A percentile compares a stretch with the other conserved stretches of the same genome.
These are phyloP conservation scores for Echinops telfairi DNA, from an alignment of 2,113 vertebrate genomes.

Conservation along the genomic window DNA sequence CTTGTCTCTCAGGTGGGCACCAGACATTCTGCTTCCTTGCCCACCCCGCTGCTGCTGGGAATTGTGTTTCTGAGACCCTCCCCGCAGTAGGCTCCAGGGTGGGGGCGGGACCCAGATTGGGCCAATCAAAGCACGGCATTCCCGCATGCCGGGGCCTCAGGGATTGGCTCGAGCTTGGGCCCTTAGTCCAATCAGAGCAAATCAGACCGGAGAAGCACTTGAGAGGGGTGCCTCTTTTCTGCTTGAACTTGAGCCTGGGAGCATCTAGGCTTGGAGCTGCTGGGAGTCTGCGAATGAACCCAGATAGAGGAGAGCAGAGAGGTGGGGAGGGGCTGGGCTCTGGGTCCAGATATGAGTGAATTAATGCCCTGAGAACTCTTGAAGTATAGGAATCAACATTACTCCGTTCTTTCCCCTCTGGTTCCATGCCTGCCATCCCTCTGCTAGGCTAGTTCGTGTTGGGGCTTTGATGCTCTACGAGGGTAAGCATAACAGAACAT, in stretches of 20 bases:
- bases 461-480: neutral
- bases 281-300: neutral
- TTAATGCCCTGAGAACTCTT: neutral
- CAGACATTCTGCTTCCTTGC: neutral
- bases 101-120: fast-evolving
- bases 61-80: neutral
- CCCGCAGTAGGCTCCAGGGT: neutral
- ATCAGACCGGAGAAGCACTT: fast-evolving
- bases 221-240: neutral
- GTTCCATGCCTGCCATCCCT: fast-evolving
- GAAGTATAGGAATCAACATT: neutral
- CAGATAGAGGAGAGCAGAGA: neutral
- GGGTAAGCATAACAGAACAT: neutral
- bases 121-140: fast-evolving
- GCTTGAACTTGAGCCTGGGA: neutral
- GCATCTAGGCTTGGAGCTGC: neutral
- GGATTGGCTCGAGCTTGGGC: fast-evolving
- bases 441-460: neutral
- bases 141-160: neutral
- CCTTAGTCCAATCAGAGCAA: fast-evolving
- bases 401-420: neutral
- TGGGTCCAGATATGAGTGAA: fast-evolving
- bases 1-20: neutral
- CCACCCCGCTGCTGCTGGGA: neutral
- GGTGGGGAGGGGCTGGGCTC: neutral